Percentiles rank a stretch among this genome's conserved stretches.
phyloP scores from a whole-genome alignment of 2,113 vertebrate genomes.

The Petroica traversi region DNA sequence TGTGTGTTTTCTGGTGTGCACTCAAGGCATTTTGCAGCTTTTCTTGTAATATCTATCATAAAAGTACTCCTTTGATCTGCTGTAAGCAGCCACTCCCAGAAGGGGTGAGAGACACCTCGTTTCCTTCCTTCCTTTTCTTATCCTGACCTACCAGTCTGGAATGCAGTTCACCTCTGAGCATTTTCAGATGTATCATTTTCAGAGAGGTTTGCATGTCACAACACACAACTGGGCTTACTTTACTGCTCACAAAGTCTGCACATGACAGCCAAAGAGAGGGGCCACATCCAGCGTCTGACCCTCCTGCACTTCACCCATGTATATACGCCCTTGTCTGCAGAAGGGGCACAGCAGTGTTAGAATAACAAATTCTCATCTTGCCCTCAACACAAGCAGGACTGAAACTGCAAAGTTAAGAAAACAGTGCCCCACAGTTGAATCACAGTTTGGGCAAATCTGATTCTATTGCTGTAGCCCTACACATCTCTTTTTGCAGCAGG shows the following conservation, averaged over 20 bases:
- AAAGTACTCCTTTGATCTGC: neutral
- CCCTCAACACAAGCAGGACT: neutral
- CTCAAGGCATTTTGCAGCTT: conserved; percentile 31
- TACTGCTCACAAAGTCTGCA: neutral
- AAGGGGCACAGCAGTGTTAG: neutral
- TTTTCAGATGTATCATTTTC: conserved; percentile 52
- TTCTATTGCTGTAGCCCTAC: neutral
- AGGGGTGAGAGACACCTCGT: conserved; percentile 36
- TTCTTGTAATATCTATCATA: conserved; percentile 9
- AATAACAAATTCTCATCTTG: neutral
- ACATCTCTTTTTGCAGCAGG: neutral
- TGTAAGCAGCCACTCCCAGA: conserved; percentile 41
- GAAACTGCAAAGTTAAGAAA: neutral
- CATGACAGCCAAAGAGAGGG: neutral
- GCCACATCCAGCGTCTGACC: neutral
- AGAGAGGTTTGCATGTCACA: conserved; percentile 5
- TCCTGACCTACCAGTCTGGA: conserved; percentile 14
- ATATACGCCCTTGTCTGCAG: neutral
- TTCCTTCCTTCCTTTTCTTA: conserved; percentile 62
- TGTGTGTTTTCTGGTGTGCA: neutral
- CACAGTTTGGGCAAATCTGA: neutral
- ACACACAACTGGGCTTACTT: neutral
- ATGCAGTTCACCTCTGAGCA: conserved; percentile 49
- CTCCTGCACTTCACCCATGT: rapidly evolving
- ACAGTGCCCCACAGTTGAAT: rapidly evolving